phyloP scores from a whole-genome alignment of 2,113 vertebrate species.

The Sylvia atricapilla region DNA sequence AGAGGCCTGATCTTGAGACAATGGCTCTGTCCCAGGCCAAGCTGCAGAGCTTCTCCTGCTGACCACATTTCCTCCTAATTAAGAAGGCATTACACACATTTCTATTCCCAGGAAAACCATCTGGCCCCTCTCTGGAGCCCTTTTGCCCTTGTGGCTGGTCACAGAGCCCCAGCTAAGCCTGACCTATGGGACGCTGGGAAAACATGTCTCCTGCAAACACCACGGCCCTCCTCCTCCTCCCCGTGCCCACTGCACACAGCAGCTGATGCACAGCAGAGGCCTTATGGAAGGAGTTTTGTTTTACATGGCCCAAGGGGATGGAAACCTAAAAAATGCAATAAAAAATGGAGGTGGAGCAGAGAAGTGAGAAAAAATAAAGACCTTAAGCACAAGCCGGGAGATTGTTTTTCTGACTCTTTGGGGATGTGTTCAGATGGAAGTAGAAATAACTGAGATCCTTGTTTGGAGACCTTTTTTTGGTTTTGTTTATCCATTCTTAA shows the following conservation, averaged over 20 bases:
- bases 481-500: background rate
- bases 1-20: background rate
- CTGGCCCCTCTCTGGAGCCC: background rate
- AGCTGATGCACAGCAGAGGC: background rate
- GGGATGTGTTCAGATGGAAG: background rate
- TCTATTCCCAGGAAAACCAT: background rate
- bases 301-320: background rate
- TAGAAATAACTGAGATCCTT: background rate
- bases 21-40: background rate
- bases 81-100: background rate
- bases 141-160: background rate
- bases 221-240: background rate
- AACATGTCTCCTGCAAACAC: background rate
- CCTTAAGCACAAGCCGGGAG: background rate
- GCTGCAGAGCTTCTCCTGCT: background rate
- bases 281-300: background rate
- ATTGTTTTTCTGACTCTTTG: background rate
- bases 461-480: background rate
- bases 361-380: background rate
- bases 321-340: background rate
- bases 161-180: background rate
- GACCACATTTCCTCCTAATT: background rate
- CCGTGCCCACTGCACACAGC: fast-evolving
- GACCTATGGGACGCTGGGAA: background rate
- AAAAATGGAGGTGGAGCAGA: background rate